A percentile compares a stretch with the other conserved stretches of the same genome.
Conservation (phyloP, 1,140 invertebrate species). For the Pachypeltis micranthus region DNA sequence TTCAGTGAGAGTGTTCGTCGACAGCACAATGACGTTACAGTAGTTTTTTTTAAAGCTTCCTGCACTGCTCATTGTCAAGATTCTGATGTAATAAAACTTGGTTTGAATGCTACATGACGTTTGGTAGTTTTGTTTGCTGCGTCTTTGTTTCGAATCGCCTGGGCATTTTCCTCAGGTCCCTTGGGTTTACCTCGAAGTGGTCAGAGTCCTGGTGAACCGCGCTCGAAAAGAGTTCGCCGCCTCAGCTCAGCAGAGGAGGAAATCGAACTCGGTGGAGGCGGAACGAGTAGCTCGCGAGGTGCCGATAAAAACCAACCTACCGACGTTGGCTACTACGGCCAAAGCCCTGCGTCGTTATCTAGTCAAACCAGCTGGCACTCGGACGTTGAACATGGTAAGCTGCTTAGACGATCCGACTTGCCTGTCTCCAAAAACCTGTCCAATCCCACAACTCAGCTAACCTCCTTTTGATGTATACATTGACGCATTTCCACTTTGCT, state of each 20-base stretch:
- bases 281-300: conserved; percentile 28
- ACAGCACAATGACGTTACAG: too few species aligned
- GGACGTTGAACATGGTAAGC: conserved; percentile 41
- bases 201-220: conserved; percentile 40
- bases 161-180: conserved; percentile 32
- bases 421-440: too few species aligned
- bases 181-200: conserved; percentile 35
- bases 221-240: conserved; percentile 43
- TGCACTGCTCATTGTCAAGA: neutral
- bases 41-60: neutral
- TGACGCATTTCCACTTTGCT: too few species aligned
- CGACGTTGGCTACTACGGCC: conserved; percentile 45
- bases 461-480: too few species aligned
- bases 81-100: neutral
- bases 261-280: conserved; percentile 37
- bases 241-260: conserved; percentile 48
- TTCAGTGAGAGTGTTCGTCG: too few species aligned
- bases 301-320: conserved; percentile 33
- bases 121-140: neutral
- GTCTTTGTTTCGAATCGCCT: neutral
- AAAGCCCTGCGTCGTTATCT: conserved; percentile 42
- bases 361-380: conserved; percentile 46
- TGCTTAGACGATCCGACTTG: neutral
- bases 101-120: neutral
- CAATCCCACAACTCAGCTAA: too few species aligned